A percentile compares a stretch with the other conserved stretches of the same genome.
phyloP scores from a whole-genome alignment of 2,797 vertebrate genomes.

The Paratrypauchen microcephalus region DNA sequence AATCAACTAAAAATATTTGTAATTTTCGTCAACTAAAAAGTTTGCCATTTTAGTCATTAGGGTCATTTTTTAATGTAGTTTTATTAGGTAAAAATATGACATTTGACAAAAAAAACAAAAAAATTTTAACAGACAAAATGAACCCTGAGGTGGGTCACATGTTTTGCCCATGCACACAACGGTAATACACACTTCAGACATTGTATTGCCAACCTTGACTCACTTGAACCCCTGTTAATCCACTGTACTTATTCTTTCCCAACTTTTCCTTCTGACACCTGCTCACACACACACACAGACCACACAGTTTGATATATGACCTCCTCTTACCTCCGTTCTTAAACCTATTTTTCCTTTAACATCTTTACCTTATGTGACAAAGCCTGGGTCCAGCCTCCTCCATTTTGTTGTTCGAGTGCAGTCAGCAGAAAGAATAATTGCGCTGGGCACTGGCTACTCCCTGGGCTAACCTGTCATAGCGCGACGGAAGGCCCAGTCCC shows the following conservation, averaged over 20 bases:
- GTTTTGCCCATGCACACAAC: no score
- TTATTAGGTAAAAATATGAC: no score
- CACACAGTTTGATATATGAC: slow-evolving; percentile 34
- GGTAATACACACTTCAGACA: no score
- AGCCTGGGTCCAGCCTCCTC: slow-evolving; percentile 65
- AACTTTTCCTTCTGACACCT: not conserved
- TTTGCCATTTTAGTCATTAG: no score
- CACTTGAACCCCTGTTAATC: not conserved
- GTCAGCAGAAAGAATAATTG: slow-evolving; percentile 79
- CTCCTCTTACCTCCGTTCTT: slow-evolving; percentile 33
- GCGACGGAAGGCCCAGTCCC: slow-evolving; percentile 36
- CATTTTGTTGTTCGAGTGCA: slow-evolving; percentile 75
- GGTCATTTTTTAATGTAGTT: no score
- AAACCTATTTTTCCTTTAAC: slow-evolving; percentile 49
- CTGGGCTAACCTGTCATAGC: slow-evolving; percentile 61
- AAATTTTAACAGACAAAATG: no score
- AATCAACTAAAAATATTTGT: no score
- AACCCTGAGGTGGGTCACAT: no score
- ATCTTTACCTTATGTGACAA: slow-evolving; percentile 75
- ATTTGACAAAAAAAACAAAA: no score
- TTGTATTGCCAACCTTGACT: no score
- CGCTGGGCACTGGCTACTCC: slow-evolving; percentile 69
- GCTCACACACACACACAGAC: no score
- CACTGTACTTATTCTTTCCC: slow-evolving; percentile 18
- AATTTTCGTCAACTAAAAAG: no score